Evolutionary conservation across 2,888 invertebrate genomes (phyloP), one percentile per base, ranked within the genome.

Genomic region (Melangyna quadrimaculata): DNA sequence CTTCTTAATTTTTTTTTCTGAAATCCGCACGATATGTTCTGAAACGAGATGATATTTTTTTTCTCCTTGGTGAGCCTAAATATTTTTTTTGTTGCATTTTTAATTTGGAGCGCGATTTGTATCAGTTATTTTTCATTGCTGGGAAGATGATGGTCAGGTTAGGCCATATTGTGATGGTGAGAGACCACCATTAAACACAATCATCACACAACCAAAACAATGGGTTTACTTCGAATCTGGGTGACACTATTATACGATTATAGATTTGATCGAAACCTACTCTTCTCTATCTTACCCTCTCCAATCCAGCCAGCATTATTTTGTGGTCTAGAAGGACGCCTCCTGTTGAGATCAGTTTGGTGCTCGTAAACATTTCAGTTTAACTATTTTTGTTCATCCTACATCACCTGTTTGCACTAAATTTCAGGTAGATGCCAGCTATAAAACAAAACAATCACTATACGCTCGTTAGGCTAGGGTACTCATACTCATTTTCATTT

Each of bases 81-180:
- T 40, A 45, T 45, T 53, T 61, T 35, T 53, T 79, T 45, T 55
- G 59, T 55, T 57, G 72, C 57, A 53, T 75, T 86, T 77, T 86
- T 80, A 86, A 86, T 86, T 86, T 86, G 84, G 84, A 80, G 84
- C 80, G 84, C 77, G 84, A 86, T 86, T 86, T 86, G 77, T 57
- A 77, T 77, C 77, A 77, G 61, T 77, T 32, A 57, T 9, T 69
- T 53, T 63, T 84, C 67, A 79, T 71, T 86, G 79, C 71, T 75
- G 48, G 57, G 57, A 77, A 75, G 29, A 75, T 81, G 43, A 19
- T 40, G 45, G 57, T 2, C 19, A 35, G 45, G 29, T 3, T 27
- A 27, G 53, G 53, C 9, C 1, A 10, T n/a, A n/a, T n/a, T n/a
- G 10, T 12, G 19, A 2, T 48, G 32, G 45, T n/a, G n/a, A n/a